Evolutionary conservation across 2,797 vertebrate genomes (phyloP).

Genomic region (Triplophysa bombifrons): DNA sequence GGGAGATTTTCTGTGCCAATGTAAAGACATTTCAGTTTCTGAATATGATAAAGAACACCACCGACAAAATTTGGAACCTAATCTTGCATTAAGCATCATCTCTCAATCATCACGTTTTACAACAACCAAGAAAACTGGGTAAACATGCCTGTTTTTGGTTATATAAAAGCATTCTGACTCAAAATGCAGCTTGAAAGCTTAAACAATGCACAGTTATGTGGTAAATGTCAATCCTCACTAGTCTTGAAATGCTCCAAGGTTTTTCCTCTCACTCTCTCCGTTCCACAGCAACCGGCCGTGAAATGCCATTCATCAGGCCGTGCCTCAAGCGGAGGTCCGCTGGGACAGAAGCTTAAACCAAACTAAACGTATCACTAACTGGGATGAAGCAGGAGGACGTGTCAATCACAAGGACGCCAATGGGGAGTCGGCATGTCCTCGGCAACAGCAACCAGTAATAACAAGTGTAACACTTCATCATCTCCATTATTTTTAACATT

Average conservation of each 20-base stretch:
- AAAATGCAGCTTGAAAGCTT: background rate
- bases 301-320: slow-evolving; percentile 3
- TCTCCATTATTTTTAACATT: slow-evolving; percentile 44
- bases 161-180: slow-evolving; percentile 4
- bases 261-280: slow-evolving; percentile 6
- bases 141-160: slow-evolving; percentile 5
- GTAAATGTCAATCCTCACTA: slow-evolving; percentile 20
- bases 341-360: slow-evolving; percentile 37
- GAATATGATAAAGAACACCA: background rate
- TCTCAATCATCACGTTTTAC: slow-evolving; percentile 8
- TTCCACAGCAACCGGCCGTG: slow-evolving; percentile 2
- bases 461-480: slow-evolving; percentile 42
- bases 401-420: slow-evolving; percentile 30
- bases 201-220: slow-evolving; percentile 14
- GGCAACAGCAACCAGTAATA: slow-evolving; percentile 43
- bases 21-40: background rate
- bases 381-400: slow-evolving; percentile 30
- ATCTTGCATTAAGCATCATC: no score
- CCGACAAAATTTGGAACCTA: background rate
- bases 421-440: slow-evolving; percentile 26
- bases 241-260: background rate
- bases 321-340: background rate
- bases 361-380: slow-evolving; percentile 27
- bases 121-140: background rate
- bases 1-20: slow-evolving; percentile 5